Percentiles rank a stretch among this genome's conserved stretches.
These are phyloP conservation scores for Benthosema pterotum DNA, from an alignment of 2,797 vertebrate genomes.

Conservation along the genomic window DNA sequence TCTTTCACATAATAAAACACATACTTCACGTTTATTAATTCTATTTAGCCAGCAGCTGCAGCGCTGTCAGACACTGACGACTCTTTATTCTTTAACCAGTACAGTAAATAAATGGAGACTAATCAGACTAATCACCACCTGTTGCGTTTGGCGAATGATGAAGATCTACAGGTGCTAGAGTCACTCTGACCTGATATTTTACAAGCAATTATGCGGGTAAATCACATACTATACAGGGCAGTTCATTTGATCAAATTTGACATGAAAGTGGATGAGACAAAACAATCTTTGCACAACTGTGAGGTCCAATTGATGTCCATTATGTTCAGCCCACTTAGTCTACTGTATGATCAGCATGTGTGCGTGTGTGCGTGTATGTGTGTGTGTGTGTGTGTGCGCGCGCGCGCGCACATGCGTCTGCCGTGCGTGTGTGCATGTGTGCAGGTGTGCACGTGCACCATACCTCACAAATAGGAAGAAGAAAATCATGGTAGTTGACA, in stretches of 20 bases:
- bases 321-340: neutral
- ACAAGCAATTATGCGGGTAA: conserved; percentile 47
- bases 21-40: too few relatives aligned
- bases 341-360: neutral
- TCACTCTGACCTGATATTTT: conserved; percentile 42
- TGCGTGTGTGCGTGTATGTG: too few relatives aligned
- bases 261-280: conserved; percentile 26
- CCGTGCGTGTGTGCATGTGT: too few relatives aligned
- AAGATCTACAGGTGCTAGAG: conserved; percentile 20
- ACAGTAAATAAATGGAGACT: neutral
- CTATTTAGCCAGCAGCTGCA: too few relatives aligned
- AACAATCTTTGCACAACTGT: conserved; percentile 21
- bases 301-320: neutral
- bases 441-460: too few relatives aligned
- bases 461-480: too few relatives aligned
- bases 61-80: too few relatives aligned
- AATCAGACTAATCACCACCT: conserved; percentile 14
- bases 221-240: conserved; percentile 36
- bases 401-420: too few relatives aligned
- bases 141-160: conserved; percentile 20
- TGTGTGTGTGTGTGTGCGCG: too few relatives aligned
- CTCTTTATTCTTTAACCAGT: neutral
- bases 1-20: too few relatives aligned
- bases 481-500: too few relatives aligned
- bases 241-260: conserved; percentile 40